These are phyloP conservation scores for Helleia helle DNA, from an alignment of 2,888 invertebrate species.

Conservation along the genomic window DNA sequence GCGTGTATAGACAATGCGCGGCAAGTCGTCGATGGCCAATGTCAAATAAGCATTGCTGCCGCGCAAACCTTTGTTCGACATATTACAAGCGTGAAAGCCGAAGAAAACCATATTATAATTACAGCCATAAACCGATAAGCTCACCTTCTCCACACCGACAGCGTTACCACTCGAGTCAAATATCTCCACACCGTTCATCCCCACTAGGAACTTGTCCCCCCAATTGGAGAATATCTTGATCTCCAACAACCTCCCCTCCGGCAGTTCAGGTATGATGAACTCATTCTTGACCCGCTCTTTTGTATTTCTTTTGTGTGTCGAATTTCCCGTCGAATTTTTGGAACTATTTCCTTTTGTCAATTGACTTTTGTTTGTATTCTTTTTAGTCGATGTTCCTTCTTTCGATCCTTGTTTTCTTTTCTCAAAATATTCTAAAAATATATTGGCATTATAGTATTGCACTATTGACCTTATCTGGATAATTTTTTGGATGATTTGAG, in stretches of 20 bases:
- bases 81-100: no score
- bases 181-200: conserved; percentile 84
- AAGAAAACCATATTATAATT: no score
- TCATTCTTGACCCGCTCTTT: conserved; percentile 44
- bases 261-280: conserved; percentile 85
- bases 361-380: conserved; percentile 11
- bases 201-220: conserved; percentile 87
- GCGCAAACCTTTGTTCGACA: no score
- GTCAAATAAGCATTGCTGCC: no score
- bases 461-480: no score
- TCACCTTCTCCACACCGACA: conserved; percentile 76
- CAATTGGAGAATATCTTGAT: conserved; percentile 82
- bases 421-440: conserved; percentile 7
- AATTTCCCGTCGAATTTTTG: conserved; percentile 35
- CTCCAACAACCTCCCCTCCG: conserved; percentile 77
- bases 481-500: no score
- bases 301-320: conserved; percentile 30
- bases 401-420: conserved; percentile 9
- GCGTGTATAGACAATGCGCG: no score
- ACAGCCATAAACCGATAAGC: neutral
- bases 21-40: no score
- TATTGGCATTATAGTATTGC: neutral
- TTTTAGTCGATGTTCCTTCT: conserved; percentile 5
- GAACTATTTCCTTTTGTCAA: conserved; percentile 27
- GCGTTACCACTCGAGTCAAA: conserved; percentile 77